Percentiles rank a stretch among this genome's conserved stretches.
Conservation (phyloP, 2,113 vertebrate species). For the Todiramphus chloris region DNA sequence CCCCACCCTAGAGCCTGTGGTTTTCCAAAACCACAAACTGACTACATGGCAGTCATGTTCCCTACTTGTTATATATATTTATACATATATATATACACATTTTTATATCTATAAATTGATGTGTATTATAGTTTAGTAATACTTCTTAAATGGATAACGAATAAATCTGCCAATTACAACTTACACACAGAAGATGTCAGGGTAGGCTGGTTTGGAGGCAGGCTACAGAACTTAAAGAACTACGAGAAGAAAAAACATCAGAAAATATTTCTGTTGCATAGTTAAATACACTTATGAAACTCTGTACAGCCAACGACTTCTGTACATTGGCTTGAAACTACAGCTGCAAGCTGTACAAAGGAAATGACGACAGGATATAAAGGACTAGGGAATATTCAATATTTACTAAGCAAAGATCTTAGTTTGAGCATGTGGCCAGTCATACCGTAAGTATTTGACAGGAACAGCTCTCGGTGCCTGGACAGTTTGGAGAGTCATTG, state of each 20-base stretch:
- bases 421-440: conserved; percentile 32
- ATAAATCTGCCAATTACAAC: not conserved
- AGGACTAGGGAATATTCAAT: conserved; percentile 61
- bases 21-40: conserved; percentile 19
- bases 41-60: not conserved
- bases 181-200: not conserved
- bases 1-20: conserved; percentile 14
- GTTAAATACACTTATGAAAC: conserved; percentile 2
- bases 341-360: conserved; percentile 58
- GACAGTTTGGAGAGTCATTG: not conserved
- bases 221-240: not conserved
- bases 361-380: conserved; percentile 64
- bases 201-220: not conserved
- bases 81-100: not conserved
- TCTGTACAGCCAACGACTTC: not conserved
- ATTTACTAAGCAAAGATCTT: conserved; percentile 66
- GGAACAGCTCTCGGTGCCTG: not conserved
- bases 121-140: not conserved
- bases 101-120: not conserved
- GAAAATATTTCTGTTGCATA: not conserved
- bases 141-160: not conserved
- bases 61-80: not conserved
- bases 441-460: conserved; percentile 45
- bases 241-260: not conserved
- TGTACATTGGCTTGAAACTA: conserved; percentile 17